These are phyloP conservation scores for Euphonia xanthogaster DNA, from an alignment of 2,797 vertebrate genomes.

Conservation along the genomic window DNA sequence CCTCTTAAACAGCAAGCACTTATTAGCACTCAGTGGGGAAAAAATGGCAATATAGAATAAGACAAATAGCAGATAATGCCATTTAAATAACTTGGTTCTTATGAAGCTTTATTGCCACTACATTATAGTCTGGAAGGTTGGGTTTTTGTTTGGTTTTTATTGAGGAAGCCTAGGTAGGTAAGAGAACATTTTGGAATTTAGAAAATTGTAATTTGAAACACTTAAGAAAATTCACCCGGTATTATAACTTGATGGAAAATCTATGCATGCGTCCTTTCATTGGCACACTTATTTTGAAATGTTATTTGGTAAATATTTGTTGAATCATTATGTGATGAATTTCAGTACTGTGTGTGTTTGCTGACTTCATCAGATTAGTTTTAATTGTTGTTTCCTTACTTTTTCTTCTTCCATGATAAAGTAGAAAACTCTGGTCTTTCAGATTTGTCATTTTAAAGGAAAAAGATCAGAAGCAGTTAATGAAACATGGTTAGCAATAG, in stretches of 20 bases:
- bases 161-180: neutral
- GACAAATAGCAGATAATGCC: slow-evolving; percentile 62
- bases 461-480: neutral
- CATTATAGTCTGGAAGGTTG: neutral
- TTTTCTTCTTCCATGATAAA: neutral
- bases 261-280: neutral
- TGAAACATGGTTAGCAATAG: neutral
- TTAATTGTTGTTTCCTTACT: neutral
- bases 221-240: neutral
- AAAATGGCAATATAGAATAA: slow-evolving; percentile 60
- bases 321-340: neutral
- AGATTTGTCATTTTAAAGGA: neutral
- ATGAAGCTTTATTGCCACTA: slow-evolving; percentile 12
- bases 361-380: neutral
- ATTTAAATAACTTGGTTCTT: slow-evolving; percentile 64
- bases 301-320: neutral
- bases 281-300: neutral
- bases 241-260: neutral
- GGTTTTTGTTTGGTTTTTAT: neutral
- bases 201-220: neutral
- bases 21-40: slow-evolving; percentile 65
- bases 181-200: neutral
- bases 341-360: neutral
- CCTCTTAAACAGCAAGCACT: slow-evolving; percentile 70
- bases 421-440: neutral